Conservation (phyloP, 2,888 invertebrate genomes). For the Apodemia zela region DNA sequence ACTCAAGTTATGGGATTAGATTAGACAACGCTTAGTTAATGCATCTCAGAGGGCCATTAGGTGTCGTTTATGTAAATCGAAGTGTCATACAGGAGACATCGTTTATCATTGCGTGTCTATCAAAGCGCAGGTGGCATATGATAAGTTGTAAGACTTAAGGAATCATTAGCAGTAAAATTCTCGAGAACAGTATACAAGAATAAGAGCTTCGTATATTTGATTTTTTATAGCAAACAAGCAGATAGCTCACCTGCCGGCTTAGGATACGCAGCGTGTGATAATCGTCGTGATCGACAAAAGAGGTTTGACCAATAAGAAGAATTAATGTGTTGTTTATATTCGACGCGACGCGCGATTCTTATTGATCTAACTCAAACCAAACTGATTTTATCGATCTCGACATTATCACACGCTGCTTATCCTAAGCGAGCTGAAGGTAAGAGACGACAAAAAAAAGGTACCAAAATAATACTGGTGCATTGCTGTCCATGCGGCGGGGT, state of each 20-base stretch:
- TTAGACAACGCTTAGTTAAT: not conserved
- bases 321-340: too few relatives aligned
- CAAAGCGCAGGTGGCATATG: not conserved
- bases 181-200: not conserved
- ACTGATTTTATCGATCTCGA: too few relatives aligned
- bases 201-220: too few relatives aligned
- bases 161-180: not conserved
- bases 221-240: too few relatives aligned
- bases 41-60: slow-evolving; percentile 8
- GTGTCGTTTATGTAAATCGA: slow-evolving; percentile 10
- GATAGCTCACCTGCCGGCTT: slow-evolving; percentile 3
- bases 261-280: too few relatives aligned
- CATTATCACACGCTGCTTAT: too few relatives aligned
- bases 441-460: not conserved
- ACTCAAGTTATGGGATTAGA: not conserved
- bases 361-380: too few relatives aligned
- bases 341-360: too few relatives aligned
- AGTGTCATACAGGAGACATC: slow-evolving; percentile 4
- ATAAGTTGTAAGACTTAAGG: not conserved
- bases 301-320: too few relatives aligned
- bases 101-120: slow-evolving; percentile 9
- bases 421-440: too few relatives aligned
- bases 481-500: not conserved
- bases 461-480: not conserved
- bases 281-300: too few relatives aligned